Evolutionary conservation across 2,113 vertebrate genomes (phyloP), one percentile per base, ranked within the genome.

Genomic region (Dinomys branickii): DNA sequence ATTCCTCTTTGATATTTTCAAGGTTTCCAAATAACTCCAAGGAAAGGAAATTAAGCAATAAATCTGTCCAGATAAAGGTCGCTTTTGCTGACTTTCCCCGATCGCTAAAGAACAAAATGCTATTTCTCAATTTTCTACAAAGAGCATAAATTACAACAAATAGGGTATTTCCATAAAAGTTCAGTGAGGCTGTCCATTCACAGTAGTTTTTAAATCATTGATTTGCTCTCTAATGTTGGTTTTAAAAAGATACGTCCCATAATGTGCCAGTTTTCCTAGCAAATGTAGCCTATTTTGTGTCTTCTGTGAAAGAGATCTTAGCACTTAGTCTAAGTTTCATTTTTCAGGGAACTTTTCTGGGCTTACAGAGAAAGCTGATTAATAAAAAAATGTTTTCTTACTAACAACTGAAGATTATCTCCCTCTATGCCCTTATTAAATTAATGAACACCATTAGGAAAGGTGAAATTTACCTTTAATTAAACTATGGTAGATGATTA

Each of bases 11-110:
- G 11, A 35, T 85, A 82, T 78, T 91, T 91, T 85, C n/a, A 91
- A 41, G 26, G 24, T 61, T 96, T 93, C 83, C 28, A 91, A 88
- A 75, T 61, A 30, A 44, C 41, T 91, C 56, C 44, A 91, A 52
- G 47, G n/a, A 85, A 85, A 96, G 20, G 56, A 88, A 94, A 94
- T 67, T 75, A 88, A 85, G 33, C n/a, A 93, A 50, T 78, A 96
- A 81, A 82, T 5, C 16, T 88, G 1, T 33, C 30, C 56, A 93
- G 93, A 81, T 82, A 85, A 96, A 95, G 16, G 71, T 54, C n/a
- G 77, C 54, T 88, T 92, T 94, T 88, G 38, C 41, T 77, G 90
- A 88, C 63, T 91, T 59, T 85, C 26, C n/a, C 26, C 61, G 47
- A 93, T 41, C 20, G 26, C 47, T 69, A 85, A 93, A 88, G 59